Evolutionary conservation across 2,797 vertebrate species (phyloP), one percentile per base, ranked within the genome.

Genomic region (Hylomyscus alleni): DNA sequence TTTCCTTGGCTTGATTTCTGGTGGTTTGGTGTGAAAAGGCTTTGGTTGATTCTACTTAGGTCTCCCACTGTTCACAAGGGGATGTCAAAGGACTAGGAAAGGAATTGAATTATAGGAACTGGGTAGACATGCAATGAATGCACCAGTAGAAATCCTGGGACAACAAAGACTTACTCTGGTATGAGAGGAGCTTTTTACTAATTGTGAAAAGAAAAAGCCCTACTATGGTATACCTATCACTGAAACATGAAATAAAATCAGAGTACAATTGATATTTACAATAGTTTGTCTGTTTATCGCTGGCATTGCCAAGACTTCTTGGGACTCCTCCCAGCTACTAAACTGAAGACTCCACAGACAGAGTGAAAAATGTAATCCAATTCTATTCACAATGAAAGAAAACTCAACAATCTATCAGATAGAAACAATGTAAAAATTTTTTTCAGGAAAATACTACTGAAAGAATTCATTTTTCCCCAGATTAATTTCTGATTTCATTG

Each of bases 281-380:
- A 96, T 91, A 97, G 77, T 96, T 94, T 96, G 95, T 96, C 90
- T 91, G 83, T 97, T 92, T 95, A 96, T 56, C 77, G 50, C 83
- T 73, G 81, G 81, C 82, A 90, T 67, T 95, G 84, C 92, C 29
- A 1, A 81, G 80, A 34, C 31, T 20, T 52, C 65, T 90, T 80
- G 91, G 92, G 93, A 89, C 17, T 80, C 87, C 69, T 15, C 81
- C 96, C 89, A 95, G 69, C 56, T 97, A 22, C 72, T 44, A 1
- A 19, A 31, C 89, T 82, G 31, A 62, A 89, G 54, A 44, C 31
- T 77, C 52, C 22, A 29, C 1, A 40, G 58, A 73, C n/a, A 95
- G 67, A 37, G 20, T 52, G 47, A 26, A 67, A 58, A 56, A 44
- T 7, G 2, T 88, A 86, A 85, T n/a, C 31, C 19, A 67, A 67